A percentile compares a stretch with the other conserved stretches of the same genome.
These are phyloP conservation scores for Apocheima hispidaria DNA, from an alignment of 2,888 invertebrate species.

Conservation along the genomic window DNA sequence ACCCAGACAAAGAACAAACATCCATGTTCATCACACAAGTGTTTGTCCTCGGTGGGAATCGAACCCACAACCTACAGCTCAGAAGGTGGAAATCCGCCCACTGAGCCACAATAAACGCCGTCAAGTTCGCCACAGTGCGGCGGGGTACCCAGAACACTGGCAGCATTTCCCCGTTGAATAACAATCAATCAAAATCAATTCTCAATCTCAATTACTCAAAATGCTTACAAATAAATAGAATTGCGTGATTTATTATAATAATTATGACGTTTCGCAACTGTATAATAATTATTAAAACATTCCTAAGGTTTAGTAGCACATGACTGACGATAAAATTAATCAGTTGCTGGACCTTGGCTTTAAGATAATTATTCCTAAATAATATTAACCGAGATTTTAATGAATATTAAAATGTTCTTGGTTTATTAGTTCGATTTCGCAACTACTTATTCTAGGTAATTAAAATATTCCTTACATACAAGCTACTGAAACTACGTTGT, in stretches of 20 bases:
- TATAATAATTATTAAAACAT: slow-evolving; percentile 12
- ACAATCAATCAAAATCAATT: no score
- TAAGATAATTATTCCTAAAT: slow-evolving; percentile 13
- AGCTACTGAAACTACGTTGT: no score
- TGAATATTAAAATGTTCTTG: slow-evolving; percentile 2
- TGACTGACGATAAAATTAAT: slow-evolving; percentile 15
- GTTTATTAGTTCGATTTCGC: slow-evolving; percentile 3
- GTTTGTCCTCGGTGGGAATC: no score
- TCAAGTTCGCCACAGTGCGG: no score
- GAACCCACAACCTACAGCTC: no score
- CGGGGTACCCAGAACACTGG: no score
- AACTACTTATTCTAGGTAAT: slow-evolving; percentile 5
- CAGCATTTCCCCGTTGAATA: no score
- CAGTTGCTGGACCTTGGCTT: slow-evolving; percentile 16
- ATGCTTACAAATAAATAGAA: neutral
- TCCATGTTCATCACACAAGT: no score
- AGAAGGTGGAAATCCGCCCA: no score
- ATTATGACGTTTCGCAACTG: slow-evolving; percentile 5
- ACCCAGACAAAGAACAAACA: no score
- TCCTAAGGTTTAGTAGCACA: neutral
- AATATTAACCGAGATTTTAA: slow-evolving; percentile 6
- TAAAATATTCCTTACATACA: no score
- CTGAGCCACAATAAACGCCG: no score
- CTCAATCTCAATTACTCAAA: neutral
- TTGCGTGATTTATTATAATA: neutral